A percentile compares a stretch with the other conserved stretches of the same genome.
These are phyloP conservation scores for Arbacia lixula DNA, from an alignment of 53 echinoderm and acorn worm species.

Conservation along the genomic window DNA sequence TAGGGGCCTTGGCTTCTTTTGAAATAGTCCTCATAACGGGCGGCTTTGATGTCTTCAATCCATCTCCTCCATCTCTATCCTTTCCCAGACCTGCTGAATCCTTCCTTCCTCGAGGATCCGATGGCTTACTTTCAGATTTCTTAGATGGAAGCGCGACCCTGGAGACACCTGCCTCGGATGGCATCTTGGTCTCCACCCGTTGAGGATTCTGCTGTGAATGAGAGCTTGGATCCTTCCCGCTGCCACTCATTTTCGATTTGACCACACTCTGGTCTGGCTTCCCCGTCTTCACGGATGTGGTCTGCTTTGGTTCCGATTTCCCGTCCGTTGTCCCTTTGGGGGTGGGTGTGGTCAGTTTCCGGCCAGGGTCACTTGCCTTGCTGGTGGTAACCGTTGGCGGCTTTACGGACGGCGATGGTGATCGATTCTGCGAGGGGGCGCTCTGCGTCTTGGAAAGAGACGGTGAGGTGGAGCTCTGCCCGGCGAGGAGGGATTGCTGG, in stretches of 20 bases:
- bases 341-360: slow-evolving; percentile 5
- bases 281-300: not conserved
- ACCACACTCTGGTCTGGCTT: slow-evolving; percentile 24
- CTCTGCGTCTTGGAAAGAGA: slow-evolving; percentile 30
- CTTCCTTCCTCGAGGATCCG: slow-evolving; percentile 28
- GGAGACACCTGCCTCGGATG: not conserved
- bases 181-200: slow-evolving; percentile 7
- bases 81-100: slow-evolving; percentile 7
- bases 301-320: slow-evolving; percentile 14
- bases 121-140: slow-evolving; percentile 32
- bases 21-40: slow-evolving; percentile 10
- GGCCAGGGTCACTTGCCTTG: slow-evolving; percentile 3
- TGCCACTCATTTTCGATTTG: not conserved
- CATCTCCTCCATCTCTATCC: slow-evolving; percentile 30
- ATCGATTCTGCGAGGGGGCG: slow-evolving; percentile 27
- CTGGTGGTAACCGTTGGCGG: not conserved
- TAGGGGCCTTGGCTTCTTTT: slow-evolving; percentile 14
- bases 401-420: slow-evolving; percentile 31
- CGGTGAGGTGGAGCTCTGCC: slow-evolving; percentile 3
- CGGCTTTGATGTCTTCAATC: slow-evolving; percentile 31
- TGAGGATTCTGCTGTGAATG: slow-evolving; percentile 3
- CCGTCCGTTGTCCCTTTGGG: not conserved
- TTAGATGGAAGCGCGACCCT: no score
- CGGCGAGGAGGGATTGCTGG: not conserved
- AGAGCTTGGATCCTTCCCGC: slow-evolving; percentile 14